Percentiles rank a stretch among this genome's conserved stretches.
phyloP scores from a whole-genome alignment of 2,113 vertebrate species.

The Chaetodon auriga region DNA sequence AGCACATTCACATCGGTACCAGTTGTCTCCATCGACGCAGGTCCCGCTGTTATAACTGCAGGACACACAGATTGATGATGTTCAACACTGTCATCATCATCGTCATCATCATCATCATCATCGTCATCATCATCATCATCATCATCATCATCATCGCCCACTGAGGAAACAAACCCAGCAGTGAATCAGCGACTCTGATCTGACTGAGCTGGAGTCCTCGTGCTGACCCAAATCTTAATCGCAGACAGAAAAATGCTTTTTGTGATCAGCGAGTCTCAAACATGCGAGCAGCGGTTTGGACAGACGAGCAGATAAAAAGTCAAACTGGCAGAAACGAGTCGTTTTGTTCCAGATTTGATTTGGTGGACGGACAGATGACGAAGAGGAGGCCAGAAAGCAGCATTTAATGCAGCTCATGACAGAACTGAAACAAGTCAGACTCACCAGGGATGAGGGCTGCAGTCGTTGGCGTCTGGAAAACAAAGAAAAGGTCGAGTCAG shows the following conservation, averaged over 20 bases:
- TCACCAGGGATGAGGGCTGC: slow-evolving; percentile 94
- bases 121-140: too few species aligned
- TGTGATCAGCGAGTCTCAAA: neutral
- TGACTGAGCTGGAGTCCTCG: neutral
- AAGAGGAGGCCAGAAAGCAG: neutral
- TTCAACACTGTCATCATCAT: neutral
- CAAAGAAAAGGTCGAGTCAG: neutral
- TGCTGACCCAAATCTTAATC: neutral
- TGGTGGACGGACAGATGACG: neutral
- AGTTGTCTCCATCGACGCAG: slow-evolving; percentile 93
- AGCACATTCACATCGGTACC: slow-evolving; percentile 94
- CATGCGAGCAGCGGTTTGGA: slow-evolving; percentile 14
- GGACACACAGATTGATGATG: neutral
- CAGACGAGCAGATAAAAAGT: slow-evolving; percentile 5
- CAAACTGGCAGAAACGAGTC: neutral
- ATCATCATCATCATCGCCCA: neutral
- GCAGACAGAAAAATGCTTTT: neutral
- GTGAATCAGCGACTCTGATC: neutral
- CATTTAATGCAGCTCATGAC: neutral
- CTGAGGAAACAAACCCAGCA: neutral
- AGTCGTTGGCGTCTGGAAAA: slow-evolving; percentile 91
- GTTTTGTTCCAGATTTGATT: slow-evolving; percentile 19
- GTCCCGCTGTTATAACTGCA: slow-evolving; percentile 87
- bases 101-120: too few species aligned
- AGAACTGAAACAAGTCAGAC: slow-evolving; percentile 38